A percentile compares a stretch with the other conserved stretches of the same genome.
phyloP scores from a whole-genome alignment of 2,113 vertebrate species.

The Leptosomus discolor region DNA sequence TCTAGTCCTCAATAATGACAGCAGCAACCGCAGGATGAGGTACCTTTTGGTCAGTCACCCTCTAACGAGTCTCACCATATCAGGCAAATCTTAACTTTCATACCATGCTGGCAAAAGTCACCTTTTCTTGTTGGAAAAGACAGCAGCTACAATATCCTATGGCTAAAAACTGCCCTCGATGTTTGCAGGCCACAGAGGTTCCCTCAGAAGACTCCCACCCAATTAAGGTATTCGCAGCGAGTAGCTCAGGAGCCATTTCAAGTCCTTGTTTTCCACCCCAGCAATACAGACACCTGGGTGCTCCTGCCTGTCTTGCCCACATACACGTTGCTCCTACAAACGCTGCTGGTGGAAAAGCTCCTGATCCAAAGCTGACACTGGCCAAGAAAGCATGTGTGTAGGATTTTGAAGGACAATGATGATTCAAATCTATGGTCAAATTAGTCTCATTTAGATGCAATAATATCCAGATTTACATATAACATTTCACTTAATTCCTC shows the following conservation, averaged over 20 bases:
- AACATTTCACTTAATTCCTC: background rate
- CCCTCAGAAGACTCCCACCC: background rate
- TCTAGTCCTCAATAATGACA: background rate
- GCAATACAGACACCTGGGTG: background rate
- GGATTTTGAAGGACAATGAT: background rate
- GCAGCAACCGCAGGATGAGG: background rate
- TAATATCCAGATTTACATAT: background rate
- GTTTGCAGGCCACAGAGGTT: background rate
- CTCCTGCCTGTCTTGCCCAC: background rate
- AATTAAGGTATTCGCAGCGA: accelerated
- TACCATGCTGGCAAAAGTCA: background rate
- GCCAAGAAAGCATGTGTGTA: background rate
- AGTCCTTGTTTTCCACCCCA: background rate
- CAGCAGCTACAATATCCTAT: accelerated
- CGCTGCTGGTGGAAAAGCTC: background rate
- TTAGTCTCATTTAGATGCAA: background rate
- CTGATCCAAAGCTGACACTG: background rate
- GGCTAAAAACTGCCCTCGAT: accelerated
- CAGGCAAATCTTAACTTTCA: background rate
- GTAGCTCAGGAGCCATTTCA: background rate
- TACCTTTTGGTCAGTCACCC: background rate
- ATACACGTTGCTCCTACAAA: background rate
- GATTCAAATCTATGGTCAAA: background rate
- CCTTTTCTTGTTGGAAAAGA: background rate
- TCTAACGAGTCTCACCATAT: background rate